Base-by-base conservation (phyloP, 2,113 vertebrate species). In the Apodemus sylvaticus region DNA sequence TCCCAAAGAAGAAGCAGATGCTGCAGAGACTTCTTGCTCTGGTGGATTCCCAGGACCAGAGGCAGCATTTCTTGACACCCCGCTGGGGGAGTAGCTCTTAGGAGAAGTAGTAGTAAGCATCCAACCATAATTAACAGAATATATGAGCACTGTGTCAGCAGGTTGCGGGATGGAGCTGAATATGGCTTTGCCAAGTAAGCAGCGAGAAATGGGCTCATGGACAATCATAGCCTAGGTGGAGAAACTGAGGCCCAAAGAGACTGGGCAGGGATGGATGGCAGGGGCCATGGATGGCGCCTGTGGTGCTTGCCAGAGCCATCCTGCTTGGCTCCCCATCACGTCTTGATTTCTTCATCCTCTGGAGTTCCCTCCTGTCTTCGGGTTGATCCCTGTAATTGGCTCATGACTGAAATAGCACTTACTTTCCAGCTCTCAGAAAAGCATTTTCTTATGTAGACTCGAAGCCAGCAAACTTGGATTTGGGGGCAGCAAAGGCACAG, bases 101-200 rank as follows among this genome's bases (percentile, higher is more conserved):
- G 36, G 86, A 5, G 55, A 51, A 12, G 51, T 10, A 1, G 11
- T 4, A 17, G 29, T 20, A 31, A 78, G 48, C 64, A 42, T 3
- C 42, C 3, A 22, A 48, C 53, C 13, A 1, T 13, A 20, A 29
- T 29, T 36, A 22, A 8, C 42, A 17, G 42, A 39, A 1, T 12
- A 0, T 1, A 48, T n/a, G 73, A 5, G 2, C 7, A 53, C 5
- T 0, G 14, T 0, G 55, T 31, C 60, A 2, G 0, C 39, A 29
- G 5, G 51, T 1, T 45, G 12, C 6, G 34, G 26, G 6, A 0
- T 7, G 13, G 0, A 48, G 0, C 45, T 0, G 3, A 53, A 5
- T 9, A 14, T 0, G 4, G 29, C 48, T 36, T 39, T 51, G 31
- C 39, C 17, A 53, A 48, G 31, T 36, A 66, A 86, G n/a, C 51